These are phyloP conservation scores for Agrilus planipennis DNA, from an alignment of 1,140 invertebrate genomes.

Conservation along the genomic window DNA sequence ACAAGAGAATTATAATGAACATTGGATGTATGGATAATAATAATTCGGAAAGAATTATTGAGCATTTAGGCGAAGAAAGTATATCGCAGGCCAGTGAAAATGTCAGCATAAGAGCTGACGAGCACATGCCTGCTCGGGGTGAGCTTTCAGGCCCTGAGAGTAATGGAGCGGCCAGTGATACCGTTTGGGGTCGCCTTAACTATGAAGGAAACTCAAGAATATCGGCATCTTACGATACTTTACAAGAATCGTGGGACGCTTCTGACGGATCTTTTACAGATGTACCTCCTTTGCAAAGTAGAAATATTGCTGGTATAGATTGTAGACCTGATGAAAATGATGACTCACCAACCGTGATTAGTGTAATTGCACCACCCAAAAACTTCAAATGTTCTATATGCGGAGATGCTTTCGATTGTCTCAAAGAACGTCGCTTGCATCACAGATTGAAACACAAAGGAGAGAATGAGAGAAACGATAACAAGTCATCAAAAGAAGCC, in stretches of 20 bases:
- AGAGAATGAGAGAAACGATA: conserved; percentile 9
- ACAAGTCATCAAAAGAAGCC: background rate
- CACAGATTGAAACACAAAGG: conserved; percentile 37
- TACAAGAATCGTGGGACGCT: conserved; percentile 53
- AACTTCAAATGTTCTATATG: conserved; percentile 48
- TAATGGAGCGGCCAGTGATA: conserved; percentile 42
- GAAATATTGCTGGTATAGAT: conserved; percentile 8
- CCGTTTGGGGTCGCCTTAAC: conserved; percentile 26
- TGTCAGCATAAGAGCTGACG: conserved; percentile 68
- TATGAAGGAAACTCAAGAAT: conserved; percentile 36
- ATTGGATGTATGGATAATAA: conserved; percentile 18
- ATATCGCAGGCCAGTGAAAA: conserved; percentile 51
- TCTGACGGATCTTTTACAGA: conserved; percentile 53
- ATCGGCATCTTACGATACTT: conserved; percentile 50
- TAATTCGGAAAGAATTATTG: conserved; percentile 33
- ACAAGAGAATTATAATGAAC: conserved; percentile 23
- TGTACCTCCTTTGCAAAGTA: conserved; percentile 21
- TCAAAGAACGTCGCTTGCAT: conserved; percentile 53
- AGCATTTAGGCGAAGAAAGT: conserved; percentile 25
- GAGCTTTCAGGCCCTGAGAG: conserved; percentile 63
- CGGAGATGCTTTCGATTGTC: conserved; percentile 46
- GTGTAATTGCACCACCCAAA: conserved; percentile 20
- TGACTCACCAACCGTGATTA: conserved; percentile 20
- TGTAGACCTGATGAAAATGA: conserved; percentile 9
- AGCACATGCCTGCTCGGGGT: conserved; percentile 70